Evolutionary conservation across 1,140 invertebrate species (phyloP).

Genomic region (Scaptomyza montana): DNA sequence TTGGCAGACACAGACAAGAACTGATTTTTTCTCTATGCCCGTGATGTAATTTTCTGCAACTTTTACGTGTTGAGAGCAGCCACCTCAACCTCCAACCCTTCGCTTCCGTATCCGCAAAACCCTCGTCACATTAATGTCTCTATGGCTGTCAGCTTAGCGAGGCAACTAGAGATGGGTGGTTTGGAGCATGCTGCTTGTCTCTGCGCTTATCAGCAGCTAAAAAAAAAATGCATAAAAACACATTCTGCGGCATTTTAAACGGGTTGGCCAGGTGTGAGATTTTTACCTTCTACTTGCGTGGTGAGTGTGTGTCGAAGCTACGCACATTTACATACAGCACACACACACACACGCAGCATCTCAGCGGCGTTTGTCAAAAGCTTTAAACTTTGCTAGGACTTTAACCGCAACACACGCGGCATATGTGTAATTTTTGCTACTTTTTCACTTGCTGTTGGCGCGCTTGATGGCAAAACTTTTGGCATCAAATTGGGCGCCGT

Average conservation of each 20-base stretch:
- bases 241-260: conserved; percentile 65
- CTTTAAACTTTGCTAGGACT: conserved; percentile 29
- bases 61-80: conserved; percentile 43
- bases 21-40: conserved; percentile 37
- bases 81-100: conserved; percentile 1
- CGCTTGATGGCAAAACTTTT: conserved; percentile 62
- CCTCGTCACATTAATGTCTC: conserved; percentile 82
- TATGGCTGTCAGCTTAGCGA: conserved; percentile 78
- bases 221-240: conserved; percentile 4
- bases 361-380: not conserved
- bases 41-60: conserved; percentile 63
- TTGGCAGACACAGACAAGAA: conserved; percentile 19
- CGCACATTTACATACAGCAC: conserved; percentile 65
- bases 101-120: conserved; percentile 47
- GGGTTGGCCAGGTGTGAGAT: conserved; percentile 54
- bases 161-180: conserved; percentile 12
- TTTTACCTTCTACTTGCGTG: conserved; percentile 1
- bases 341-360: conserved; percentile 47
- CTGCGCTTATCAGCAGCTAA: conserved; percentile 64
- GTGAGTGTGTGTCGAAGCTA: conserved; percentile 48
- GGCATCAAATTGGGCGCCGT: conserved; percentile 71
- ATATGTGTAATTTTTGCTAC: conserved; percentile 67
- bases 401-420: conserved; percentile 44
- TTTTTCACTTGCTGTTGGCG: conserved; percentile 24
- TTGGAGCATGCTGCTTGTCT: conserved; percentile 40